Conservation (phyloP, 53 echinoderm and acorn worm genomes). For the Hippasteria phrygiana region DNA sequence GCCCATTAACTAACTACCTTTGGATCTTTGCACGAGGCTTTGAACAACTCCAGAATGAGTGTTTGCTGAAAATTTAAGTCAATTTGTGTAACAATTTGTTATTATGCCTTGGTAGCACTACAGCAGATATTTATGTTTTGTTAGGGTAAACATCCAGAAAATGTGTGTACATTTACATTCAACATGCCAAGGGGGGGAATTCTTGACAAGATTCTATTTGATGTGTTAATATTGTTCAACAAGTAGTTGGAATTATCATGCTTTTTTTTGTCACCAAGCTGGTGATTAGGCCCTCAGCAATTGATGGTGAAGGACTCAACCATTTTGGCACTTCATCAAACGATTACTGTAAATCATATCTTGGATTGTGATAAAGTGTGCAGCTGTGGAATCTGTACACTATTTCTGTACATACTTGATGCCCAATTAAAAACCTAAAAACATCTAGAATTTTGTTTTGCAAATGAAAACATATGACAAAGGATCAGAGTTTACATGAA, state of each 20-base stretch:
- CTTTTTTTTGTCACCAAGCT: neutral
- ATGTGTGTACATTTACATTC: conserved; percentile 19
- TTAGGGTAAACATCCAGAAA: conserved; percentile 36
- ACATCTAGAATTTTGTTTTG: no score
- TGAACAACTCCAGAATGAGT: conserved; percentile 39
- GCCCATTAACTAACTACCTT: conserved; percentile 16
- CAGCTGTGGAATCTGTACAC: no score
- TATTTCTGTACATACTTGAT: no score
- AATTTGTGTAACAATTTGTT: conserved; percentile 61
- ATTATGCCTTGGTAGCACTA: conserved; percentile 1
- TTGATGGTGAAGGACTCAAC: neutral
- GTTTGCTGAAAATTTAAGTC: conserved; percentile 62
- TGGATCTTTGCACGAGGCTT: conserved; percentile 13
- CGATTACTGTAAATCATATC: neutral
- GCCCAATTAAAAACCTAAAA: no score
- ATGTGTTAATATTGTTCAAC: conserved; percentile 55
- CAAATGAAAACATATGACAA: no score
- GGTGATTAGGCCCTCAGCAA: neutral
- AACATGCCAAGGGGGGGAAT: neutral
- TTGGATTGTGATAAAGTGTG: no score
- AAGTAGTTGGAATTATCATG: conserved; percentile 31
- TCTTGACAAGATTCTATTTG: conserved; percentile 31
- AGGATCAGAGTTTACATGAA: no score
- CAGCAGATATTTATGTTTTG: conserved; percentile 46
- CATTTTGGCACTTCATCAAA: neutral